Evolutionary conservation across 2,797 vertebrate genomes (phyloP).

Genomic region (Tokudaia muenninki): DNA sequence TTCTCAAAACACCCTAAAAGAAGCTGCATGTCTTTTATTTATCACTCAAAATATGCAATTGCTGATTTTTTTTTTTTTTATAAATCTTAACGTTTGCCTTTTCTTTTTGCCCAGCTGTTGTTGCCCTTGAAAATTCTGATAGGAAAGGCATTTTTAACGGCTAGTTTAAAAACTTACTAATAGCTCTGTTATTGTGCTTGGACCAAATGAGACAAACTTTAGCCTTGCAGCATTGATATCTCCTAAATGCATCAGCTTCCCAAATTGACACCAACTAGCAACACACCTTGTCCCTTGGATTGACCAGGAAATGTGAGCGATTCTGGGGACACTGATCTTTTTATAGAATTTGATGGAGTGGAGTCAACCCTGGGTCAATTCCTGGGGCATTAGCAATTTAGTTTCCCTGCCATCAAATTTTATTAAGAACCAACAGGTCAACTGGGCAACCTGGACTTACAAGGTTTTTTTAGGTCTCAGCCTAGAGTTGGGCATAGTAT

Average conservation of each 20-base stretch:
- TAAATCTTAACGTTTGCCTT: conserved; percentile 50
- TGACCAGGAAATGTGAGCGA: conserved; percentile 56
- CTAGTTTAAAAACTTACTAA: conserved; percentile 80
- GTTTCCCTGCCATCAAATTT: conserved; percentile 68
- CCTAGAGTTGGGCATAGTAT: background rate
- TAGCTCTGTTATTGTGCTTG: background rate
- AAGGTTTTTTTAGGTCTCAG: conserved; percentile 46
- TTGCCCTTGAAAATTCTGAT: conserved; percentile 72
- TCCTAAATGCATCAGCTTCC: background rate
- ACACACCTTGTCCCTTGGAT: background rate
- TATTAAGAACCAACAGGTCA: conserved; percentile 72
- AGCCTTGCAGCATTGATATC: conserved; percentile 56
- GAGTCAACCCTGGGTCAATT: conserved; percentile 71
- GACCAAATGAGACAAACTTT: conserved; percentile 61
- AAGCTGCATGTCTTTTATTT: conserved; percentile 66
- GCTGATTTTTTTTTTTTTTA: conserved; percentile 79
- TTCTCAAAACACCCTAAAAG: conserved; percentile 76
- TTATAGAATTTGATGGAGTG: conserved; percentile 44
- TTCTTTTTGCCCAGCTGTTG: conserved; percentile 80
- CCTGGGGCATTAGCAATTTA: conserved; percentile 68
- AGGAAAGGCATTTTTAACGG: conserved; percentile 80
- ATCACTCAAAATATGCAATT: conserved; percentile 68
- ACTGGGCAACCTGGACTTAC: background rate
- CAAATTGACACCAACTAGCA: conserved; percentile 18
- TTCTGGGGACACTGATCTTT: conserved; percentile 60